Evolutionary conservation across 2,797 vertebrate species (phyloP).

Genomic region (Naso thynnoides): DNA sequence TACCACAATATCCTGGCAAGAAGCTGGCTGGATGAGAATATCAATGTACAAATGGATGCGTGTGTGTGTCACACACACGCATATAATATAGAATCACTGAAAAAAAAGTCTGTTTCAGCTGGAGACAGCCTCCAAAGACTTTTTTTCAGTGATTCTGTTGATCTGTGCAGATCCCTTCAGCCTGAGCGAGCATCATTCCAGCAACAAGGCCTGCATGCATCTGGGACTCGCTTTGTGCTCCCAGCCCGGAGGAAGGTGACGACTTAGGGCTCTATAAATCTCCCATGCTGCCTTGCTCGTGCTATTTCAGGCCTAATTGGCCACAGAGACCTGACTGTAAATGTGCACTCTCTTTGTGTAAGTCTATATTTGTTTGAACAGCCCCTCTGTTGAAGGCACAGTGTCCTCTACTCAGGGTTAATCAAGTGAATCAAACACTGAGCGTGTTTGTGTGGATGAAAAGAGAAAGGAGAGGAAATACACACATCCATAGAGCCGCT

Average conservation of each 20-base stretch:
- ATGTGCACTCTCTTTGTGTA: slow-evolving; percentile 52
- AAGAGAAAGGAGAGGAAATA: slow-evolving; percentile 17
- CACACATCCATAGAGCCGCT: slow-evolving; percentile 40
- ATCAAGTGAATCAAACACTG: slow-evolving; percentile 54
- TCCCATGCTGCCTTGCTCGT: slow-evolving; percentile 38
- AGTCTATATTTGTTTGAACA: slow-evolving; percentile 65
- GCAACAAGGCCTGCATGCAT: slow-evolving; percentile 16
- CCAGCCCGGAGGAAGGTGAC: slow-evolving; percentile 61
- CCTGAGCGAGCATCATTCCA: slow-evolving; percentile 2
- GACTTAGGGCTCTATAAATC: slow-evolving; percentile 62
- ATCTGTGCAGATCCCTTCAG: slow-evolving; percentile 15
- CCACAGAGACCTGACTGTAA: slow-evolving; percentile 52
- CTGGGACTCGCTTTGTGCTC: slow-evolving; percentile 27
- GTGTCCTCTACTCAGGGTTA: slow-evolving; percentile 65
- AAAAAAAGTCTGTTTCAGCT: too few species aligned
- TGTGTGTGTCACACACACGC: neutral
- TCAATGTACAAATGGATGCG: slow-evolving; percentile 6
- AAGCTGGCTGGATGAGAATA: neutral
- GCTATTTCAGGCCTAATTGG: slow-evolving; percentile 62
- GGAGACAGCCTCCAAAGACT: neutral
- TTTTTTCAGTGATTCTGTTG: slow-evolving; percentile 3
- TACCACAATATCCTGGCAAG: neutral
- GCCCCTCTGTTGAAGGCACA: slow-evolving; percentile 17
- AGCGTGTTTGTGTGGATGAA: slow-evolving; percentile 14
- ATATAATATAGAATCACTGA: too few species aligned